Evolutionary conservation across 2,113 vertebrate genomes (phyloP).

Genomic region (Gasterosteus aculeatus): DNA sequence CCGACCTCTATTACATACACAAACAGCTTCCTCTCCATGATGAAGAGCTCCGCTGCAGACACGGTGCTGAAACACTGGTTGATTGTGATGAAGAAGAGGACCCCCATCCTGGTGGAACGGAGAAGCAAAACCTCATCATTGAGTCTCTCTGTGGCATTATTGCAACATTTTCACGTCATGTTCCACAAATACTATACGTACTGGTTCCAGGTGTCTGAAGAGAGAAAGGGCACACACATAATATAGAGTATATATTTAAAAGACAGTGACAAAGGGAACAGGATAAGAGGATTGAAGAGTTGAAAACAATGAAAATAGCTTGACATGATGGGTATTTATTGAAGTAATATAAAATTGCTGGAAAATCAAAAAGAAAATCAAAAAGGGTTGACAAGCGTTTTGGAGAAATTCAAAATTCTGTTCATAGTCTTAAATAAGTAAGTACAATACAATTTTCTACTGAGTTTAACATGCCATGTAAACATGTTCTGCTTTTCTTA

Average conservation of each 20-base stretch:
- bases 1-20: conserved; percentile 80
- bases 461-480: background rate
- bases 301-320: background rate
- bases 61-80: conserved; percentile 94
- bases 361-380: no score
- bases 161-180: background rate
- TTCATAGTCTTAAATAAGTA: background rate
- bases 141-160: background rate
- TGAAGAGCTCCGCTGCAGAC: conserved; percentile 90
- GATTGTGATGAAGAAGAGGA: conserved; percentile 91
- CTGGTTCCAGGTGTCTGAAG: background rate
- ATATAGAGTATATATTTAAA: background rate
- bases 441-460: background rate
- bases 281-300: background rate
- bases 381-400: no score
- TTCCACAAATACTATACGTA: background rate
- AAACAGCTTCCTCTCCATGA: conserved; percentile 91
- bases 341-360: no score
- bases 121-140: background rate
- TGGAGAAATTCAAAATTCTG: background rate
- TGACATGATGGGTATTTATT: no score
- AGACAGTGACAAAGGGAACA: background rate
- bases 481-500: background rate
- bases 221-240: background rate
- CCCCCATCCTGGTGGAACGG: conserved; percentile 84